Percentiles rank a stretch among this genome's conserved stretches.
Evolutionary conservation across 2,113 vertebrate genomes (phyloP).

Genomic region (Macrotis lagotis): DNA sequence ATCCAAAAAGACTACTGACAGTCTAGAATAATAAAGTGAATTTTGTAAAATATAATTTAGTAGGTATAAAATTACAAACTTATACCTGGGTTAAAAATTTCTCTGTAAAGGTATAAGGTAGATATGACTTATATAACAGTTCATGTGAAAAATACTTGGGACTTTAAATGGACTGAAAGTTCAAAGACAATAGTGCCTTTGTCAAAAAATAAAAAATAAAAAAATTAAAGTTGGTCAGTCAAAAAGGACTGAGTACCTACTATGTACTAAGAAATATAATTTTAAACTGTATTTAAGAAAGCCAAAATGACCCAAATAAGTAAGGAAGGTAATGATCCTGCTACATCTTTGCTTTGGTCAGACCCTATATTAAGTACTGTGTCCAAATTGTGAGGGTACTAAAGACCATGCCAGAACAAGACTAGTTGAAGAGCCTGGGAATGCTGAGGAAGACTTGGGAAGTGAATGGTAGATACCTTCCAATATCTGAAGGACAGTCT

Average conservation of each 20-base stretch:
- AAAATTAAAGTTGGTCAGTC: background rate
- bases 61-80: background rate
- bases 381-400: background rate
- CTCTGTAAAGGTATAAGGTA: background rate
- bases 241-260: background rate
- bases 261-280: background rate
- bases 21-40: background rate
- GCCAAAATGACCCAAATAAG: background rate
- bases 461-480: background rate
- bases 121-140: background rate
- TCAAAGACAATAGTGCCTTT: background rate
- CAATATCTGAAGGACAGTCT: background rate
- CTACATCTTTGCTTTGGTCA: background rate
- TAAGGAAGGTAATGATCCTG: background rate
- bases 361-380: background rate
- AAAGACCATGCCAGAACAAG: background rate
- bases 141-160: background rate
- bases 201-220: background rate
- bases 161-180: background rate
- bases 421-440: background rate
- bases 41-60: background rate
- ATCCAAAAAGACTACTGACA: background rate
- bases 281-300: background rate
- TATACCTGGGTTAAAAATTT: background rate
- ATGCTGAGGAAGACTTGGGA: background rate